Evolutionary conservation across 1,140 invertebrate species (phyloP).

Genomic region (Micrasema minimum): DNA sequence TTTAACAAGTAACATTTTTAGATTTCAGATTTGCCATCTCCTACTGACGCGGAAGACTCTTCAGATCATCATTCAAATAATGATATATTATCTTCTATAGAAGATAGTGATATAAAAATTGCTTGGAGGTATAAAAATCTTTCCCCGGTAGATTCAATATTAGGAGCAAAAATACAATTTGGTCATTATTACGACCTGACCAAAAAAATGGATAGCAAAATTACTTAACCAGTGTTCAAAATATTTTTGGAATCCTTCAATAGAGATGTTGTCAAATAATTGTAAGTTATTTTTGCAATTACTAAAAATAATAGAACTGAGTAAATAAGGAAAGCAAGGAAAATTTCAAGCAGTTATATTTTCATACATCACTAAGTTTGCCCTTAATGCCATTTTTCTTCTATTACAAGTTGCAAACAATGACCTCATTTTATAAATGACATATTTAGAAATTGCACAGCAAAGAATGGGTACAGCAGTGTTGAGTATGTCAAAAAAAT

Average conservation of each 20-base stretch:
- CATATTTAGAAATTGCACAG: too few relatives aligned
- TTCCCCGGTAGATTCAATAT: constrained; percentile 71
- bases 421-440: too few relatives aligned
- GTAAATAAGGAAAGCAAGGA: too few relatives aligned
- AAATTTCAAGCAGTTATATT: too few relatives aligned
- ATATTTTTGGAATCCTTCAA: constrained; percentile 42
- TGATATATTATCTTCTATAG: too few relatives aligned
- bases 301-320: too few relatives aligned
- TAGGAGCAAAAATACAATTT: constrained; percentile 66
- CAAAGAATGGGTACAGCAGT: too few relatives aligned
- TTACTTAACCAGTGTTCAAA: constrained; percentile 62
- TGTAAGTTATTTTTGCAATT: constrained; percentile 36
- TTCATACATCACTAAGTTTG: too few relatives aligned
- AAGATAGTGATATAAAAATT: constrained; percentile 78
- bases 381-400: too few relatives aligned
- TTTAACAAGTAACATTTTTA: too few relatives aligned
- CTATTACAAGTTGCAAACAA: too few relatives aligned
- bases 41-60: constrained; percentile 55
- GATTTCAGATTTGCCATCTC: constrained; percentile 58
- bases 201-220: constrained; percentile 73
- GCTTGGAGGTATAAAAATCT: constrained; percentile 88
- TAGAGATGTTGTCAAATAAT: neutral
- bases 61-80: constrained; percentile 29
- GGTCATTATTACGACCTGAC: constrained; percentile 85
- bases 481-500: too few relatives aligned